Evolutionary conservation across 2,888 invertebrate genomes (phyloP), one percentile per base, ranked within the genome.

Genomic region (Eurytoma adleriae): DNA sequence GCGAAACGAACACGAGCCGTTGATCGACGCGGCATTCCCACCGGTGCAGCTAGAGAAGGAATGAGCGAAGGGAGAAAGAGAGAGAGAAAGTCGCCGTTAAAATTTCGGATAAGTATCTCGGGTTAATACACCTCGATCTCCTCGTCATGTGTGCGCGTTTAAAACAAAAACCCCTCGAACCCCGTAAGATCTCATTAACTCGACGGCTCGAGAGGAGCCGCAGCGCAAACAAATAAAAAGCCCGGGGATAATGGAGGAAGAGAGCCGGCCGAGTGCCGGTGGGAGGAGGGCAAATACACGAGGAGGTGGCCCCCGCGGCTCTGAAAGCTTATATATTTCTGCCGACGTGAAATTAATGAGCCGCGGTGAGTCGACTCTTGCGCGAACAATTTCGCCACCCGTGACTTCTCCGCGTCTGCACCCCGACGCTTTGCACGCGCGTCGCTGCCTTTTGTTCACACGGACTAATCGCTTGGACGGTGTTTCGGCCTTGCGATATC

Each of bases 111-210:
- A 64, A 79, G 52, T 70, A 69, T 72, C 74, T 70, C 64, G 54
- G 57, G 59, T 70, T 74, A 74, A 75, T 79, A 75, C 70, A 70
- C 64, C 64, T 70, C 66, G 30, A 30, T 30, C 30, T 30, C 30
- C n/a, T n/a, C n/a, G 30, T 1, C 18, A 14, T 20, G 57, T 62
- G 54, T 72, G 48, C 50, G 61, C 66, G 52, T 64, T 67, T 72
- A 40, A 78, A 78, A 72, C 30, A 30, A 30, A 30, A 30, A 30
- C 30, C 30, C n/a, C 52, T 70, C 77, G 54, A 70, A 67, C 59
- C 71, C 13, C 2, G 16, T 48, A 54, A 76, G 72, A 76, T 76
- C 80, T 80, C 80, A 80, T 80, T 80, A 80, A 76, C 76, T 76
- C 59, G 30, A 71, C 71, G 71, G 64, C 56, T 20, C 50, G 30